Percentiles rank a stretch among this genome's conserved stretches.
phyloP scores from a whole-genome alignment of 2,888 invertebrate genomes.

The Pristionchus exspectatus region DNA sequence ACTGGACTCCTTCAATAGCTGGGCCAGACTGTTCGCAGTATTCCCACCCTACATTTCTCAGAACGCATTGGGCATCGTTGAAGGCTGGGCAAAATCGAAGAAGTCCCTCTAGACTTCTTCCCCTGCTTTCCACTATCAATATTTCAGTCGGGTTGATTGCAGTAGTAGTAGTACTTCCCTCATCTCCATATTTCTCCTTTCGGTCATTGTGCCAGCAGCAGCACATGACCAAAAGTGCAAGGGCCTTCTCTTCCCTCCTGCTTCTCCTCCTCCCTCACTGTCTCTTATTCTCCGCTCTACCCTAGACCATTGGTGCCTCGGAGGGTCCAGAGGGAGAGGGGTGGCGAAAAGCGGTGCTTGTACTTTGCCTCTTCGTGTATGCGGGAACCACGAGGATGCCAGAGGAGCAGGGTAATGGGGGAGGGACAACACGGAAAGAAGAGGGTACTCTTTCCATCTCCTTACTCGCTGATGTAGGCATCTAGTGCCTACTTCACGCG shows the following conservation, averaged over 20 bases:
- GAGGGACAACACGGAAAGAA: not conserved
- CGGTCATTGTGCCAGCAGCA: not conserved
- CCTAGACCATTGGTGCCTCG: not conserved
- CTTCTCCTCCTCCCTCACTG: not conserved
- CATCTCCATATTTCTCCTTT: not conserved
- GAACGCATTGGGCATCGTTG: too few relatives aligned
- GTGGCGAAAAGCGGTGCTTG: not conserved
- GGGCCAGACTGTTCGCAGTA: too few relatives aligned
- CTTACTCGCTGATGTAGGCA: not conserved
- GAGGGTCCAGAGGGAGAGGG: not conserved
- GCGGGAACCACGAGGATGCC: not conserved
- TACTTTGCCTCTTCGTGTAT: not conserved
- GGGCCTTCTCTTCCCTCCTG: not conserved
- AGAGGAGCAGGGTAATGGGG: not conserved
- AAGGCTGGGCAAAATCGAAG: too few relatives aligned
- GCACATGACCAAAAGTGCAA: slow-evolving; percentile 18
- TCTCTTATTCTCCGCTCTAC: not conserved
- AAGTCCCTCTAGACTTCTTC: not conserved
- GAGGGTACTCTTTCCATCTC: not conserved
- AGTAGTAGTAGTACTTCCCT: not conserved
- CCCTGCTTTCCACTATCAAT: not conserved
- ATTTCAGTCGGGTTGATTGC: not conserved
- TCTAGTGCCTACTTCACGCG: not conserved
- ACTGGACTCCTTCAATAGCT: too few relatives aligned
- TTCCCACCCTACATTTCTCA: too few relatives aligned